phyloP scores from a whole-genome alignment of 2,888 invertebrate genomes.

The Gasteruption jaculator region DNA sequence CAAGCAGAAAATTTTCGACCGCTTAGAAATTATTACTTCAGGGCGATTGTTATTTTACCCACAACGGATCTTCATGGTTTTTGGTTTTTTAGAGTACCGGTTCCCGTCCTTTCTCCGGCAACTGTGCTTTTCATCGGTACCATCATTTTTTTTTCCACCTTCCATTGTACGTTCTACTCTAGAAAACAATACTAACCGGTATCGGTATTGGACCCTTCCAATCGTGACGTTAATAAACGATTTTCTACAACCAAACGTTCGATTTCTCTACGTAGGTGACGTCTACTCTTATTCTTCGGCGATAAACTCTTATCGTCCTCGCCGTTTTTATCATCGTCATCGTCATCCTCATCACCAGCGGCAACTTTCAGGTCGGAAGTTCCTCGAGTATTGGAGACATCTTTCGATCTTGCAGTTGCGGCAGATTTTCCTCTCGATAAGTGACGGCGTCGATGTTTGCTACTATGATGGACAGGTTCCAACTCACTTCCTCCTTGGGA shows the following conservation, averaged over 20 bases:
- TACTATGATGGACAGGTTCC: slow-evolving; percentile 30
- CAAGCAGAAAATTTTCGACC: too few species aligned
- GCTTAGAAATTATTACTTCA: too few species aligned
- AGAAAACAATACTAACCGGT: slow-evolving; percentile 28
- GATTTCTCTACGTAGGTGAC: slow-evolving; percentile 28
- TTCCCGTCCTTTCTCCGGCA: too few species aligned
- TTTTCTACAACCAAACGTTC: slow-evolving; percentile 30
- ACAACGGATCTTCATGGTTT: too few species aligned
- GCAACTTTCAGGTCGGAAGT: slow-evolving; percentile 20
- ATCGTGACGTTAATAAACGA: slow-evolving; percentile 21
- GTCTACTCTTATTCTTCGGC: slow-evolving; percentile 27
- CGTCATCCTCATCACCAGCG: slow-evolving; percentile 17
- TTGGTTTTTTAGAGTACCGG: too few species aligned
- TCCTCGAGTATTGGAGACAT: slow-evolving; percentile 26
- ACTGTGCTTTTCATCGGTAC: too few species aligned
- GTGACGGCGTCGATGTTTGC: slow-evolving; percentile 30
- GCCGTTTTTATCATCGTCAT: slow-evolving; percentile 11
- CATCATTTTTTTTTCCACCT: too few species aligned
- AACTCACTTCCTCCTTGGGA: slow-evolving; percentile 21
- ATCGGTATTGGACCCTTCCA: slow-evolving; percentile 23
- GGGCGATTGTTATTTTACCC: too few species aligned
- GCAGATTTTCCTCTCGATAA: too few species aligned
- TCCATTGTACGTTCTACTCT: too few species aligned
- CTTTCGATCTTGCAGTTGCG: too few species aligned
- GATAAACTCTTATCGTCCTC: slow-evolving; percentile 17